These are phyloP conservation scores for Rhinolophus sinicus DNA, from an alignment of 2,113 vertebrate species.

Conservation along the genomic window DNA sequence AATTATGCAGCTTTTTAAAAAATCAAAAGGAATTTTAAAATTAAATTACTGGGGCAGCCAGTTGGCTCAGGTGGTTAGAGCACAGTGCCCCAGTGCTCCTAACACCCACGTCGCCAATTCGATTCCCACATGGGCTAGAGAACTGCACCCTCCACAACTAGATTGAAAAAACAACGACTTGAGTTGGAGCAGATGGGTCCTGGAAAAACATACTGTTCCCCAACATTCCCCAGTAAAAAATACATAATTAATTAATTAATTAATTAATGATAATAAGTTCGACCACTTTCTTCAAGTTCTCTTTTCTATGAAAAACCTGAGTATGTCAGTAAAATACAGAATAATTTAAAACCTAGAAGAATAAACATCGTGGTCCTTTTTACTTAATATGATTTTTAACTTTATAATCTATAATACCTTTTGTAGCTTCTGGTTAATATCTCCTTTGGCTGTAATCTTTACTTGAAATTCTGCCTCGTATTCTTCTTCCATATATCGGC, in stretches of 20 bases:
- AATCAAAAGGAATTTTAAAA: conserved; percentile 7
- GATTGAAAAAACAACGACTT: too few species aligned
- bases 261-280: neutral
- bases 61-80: too few species aligned
- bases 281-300: conserved; percentile 34
- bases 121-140: too few species aligned
- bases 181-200: too few species aligned
- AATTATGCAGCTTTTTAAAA: neutral
- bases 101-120: too few species aligned
- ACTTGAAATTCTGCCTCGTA: conserved; percentile 95
- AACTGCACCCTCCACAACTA: too few species aligned
- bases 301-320: neutral
- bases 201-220: too few species aligned
- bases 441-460: conserved; percentile 93
- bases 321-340: neutral
- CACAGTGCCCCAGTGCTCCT: too few species aligned
- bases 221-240: too few species aligned
- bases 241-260: too few species aligned
- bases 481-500: conserved; percentile 86
- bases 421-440: conserved; percentile 92
- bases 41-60: neutral
- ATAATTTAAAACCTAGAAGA: neutral
- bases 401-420: conserved; percentile 86
- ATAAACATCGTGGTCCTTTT: neutral
- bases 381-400: conserved; percentile 29